phyloP scores from a whole-genome alignment of 2,888 invertebrate genomes.

The Dasysyrphus tricinctus region DNA sequence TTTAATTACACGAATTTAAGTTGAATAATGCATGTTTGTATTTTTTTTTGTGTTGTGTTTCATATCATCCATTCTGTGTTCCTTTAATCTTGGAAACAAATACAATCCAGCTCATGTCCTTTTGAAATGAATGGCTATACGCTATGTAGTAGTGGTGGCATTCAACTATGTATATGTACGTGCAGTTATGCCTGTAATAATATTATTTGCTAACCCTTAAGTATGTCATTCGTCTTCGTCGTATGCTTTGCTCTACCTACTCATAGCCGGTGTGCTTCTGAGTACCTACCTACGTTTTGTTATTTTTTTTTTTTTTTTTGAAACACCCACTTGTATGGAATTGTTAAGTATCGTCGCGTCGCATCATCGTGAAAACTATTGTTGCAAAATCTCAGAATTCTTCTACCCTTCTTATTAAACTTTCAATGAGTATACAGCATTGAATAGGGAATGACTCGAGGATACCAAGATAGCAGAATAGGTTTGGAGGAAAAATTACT shows the following conservation, averaged over 20 bases:
- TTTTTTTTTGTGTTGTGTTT: not conserved
- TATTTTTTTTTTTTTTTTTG: conserved; percentile 30
- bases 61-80: conserved; percentile 4
- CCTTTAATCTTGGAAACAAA: conserved; percentile 16
- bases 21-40: conserved; percentile 50
- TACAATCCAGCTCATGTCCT: conserved; percentile 34
- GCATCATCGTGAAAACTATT: conserved; percentile 38
- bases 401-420: conserved; percentile 2
- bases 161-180: not conserved
- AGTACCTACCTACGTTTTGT: conserved; percentile 64
- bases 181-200: conserved; percentile 45
- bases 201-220: conserved; percentile 55
- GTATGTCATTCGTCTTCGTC: conserved; percentile 50
- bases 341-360: conserved; percentile 36
- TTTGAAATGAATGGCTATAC: conserved; percentile 7
- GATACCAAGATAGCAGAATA: not conserved
- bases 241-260: conserved; percentile 6
- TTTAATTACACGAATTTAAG: conserved; percentile 67
- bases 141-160: not conserved
- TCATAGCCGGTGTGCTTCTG: conserved; percentile 3
- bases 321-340: conserved; percentile 53
- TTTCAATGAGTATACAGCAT: not conserved
- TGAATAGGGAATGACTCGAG: not conserved
- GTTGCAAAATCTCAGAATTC: conserved; percentile 44
- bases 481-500: not conserved